These are phyloP conservation scores for Glandiceps talaboti DNA, from an alignment of 53 echinoderm and acorn worm genomes.

Conservation along the genomic window DNA sequence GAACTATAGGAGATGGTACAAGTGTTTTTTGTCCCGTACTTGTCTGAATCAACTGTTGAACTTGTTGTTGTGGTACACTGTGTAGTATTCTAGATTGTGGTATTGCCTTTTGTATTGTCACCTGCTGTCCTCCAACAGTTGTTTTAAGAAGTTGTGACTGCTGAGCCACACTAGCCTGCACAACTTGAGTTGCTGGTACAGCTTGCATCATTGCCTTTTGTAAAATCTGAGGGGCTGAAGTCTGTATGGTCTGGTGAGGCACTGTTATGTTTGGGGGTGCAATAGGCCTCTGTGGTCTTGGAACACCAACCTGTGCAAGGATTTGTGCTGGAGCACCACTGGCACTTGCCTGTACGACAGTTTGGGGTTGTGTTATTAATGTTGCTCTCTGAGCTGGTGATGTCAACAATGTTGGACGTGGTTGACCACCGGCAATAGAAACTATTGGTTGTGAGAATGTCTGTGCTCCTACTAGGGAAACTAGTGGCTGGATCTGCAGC, in stretches of 20 bases:
- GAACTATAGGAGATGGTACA: not conserved
- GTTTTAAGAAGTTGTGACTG: not conserved
- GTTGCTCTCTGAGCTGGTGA: not conserved
- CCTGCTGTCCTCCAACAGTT: not conserved
- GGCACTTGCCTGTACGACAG: not conserved
- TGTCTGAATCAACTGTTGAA: not conserved
- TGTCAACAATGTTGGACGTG: not conserved
- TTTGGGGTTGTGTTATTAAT: not conserved
- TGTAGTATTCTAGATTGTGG: not conserved
- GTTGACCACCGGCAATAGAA: not conserved
- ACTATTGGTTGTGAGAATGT: not conserved
- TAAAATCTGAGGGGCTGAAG: not conserved
- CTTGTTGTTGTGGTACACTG: not conserved
- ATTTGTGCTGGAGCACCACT: not conserved
- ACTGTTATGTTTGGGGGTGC: not conserved
- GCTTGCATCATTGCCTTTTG: not conserved
- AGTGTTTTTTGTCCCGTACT: not conserved
- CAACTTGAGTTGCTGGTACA: not conserved
- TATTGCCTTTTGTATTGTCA: not conserved
- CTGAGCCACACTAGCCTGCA: not conserved
- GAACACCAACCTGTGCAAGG: not conserved
- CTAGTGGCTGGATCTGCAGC: not conserved
- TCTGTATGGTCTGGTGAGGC: not conserved
- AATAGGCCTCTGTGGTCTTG: not conserved
- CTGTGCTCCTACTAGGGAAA: not conserved